Percentiles rank a stretch among this genome's conserved stretches.
phyloP scores from a whole-genome alignment of 2,888 invertebrate genomes.

The Mythimna vitellina region DNA sequence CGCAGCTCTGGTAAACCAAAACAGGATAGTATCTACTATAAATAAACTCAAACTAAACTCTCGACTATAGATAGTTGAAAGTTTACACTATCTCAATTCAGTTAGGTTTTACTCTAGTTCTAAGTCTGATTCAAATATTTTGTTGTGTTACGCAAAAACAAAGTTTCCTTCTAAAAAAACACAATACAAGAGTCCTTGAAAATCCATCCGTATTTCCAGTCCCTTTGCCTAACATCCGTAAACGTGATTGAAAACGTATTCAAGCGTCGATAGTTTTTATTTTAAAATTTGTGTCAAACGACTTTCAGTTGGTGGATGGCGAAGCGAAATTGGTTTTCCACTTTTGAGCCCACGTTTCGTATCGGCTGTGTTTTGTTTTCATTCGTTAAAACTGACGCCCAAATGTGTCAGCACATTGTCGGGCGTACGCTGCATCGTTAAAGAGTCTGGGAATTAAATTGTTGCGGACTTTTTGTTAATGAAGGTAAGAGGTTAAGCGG shows the following conservation, averaged over 20 bases:
- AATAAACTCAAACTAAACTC: no score
- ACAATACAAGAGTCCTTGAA: conserved; percentile 5
- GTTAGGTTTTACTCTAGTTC: not conserved
- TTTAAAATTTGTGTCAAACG: conserved; percentile 69
- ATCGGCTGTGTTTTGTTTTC: conserved; percentile 69
- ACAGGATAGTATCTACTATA: no score
- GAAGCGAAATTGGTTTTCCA: conserved; percentile 81
- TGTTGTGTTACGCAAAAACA: not conserved
- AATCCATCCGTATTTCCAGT: conserved; percentile 14
- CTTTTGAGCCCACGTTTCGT: conserved; percentile 68
- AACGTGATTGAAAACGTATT: conserved; percentile 68
- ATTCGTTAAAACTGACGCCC: conserved; percentile 63
- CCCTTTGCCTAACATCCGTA: conserved; percentile 45
- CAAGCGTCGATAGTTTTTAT: conserved; percentile 65
- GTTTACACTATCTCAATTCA: no score
- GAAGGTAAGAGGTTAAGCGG: conserved; percentile 9
- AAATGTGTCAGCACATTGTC: conserved; percentile 65
- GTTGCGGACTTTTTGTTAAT: conserved; percentile 29
- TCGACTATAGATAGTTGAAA: no score
- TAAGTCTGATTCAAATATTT: not conserved
- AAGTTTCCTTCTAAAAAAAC: conserved; percentile 1
- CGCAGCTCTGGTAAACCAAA: no score
- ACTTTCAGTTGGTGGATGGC: conserved; percentile 69
- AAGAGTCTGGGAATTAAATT: conserved; percentile 51
- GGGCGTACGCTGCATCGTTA: conserved; percentile 41